A percentile compares a stretch with the other conserved stretches of the same genome.
Conservation (phyloP, 2,113 vertebrate species). For the Bostrychus sinensis region DNA sequence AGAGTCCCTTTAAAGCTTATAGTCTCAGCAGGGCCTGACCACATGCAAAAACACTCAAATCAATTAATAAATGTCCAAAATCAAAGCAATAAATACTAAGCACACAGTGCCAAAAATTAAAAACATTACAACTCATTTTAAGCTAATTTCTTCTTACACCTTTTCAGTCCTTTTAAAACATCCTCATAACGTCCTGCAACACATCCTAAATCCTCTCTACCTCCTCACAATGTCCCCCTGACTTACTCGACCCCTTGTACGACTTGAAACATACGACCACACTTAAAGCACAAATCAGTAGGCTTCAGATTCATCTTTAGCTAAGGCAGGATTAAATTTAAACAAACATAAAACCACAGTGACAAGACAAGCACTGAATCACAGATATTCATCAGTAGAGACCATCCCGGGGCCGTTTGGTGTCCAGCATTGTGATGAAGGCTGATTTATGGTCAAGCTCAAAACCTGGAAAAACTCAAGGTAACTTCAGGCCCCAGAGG, state of each 20-base stretch:
- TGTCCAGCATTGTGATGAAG: constrained; percentile 75
- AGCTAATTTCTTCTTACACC: constrained; percentile 13
- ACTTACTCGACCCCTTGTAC: constrained; percentile 41
- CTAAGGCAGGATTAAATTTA: constrained; percentile 50
- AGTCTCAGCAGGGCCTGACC: constrained; percentile 67
- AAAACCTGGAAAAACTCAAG: constrained; percentile 12
- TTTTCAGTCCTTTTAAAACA: background rate
- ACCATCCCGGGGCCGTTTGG: constrained; percentile 54
- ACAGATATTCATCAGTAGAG: constrained; percentile 68
- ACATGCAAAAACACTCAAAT: constrained; percentile 32
- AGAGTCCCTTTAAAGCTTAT: constrained; percentile 61
- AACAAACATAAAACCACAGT: constrained; percentile 63
- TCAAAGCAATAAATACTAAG: constrained; percentile 71
- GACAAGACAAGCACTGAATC: constrained; percentile 65
- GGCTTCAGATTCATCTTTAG: constrained; percentile 49
- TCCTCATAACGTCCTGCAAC: background rate
- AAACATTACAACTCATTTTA: constrained; percentile 33
- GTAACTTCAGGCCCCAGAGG: constrained; percentile 15
- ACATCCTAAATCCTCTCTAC: constrained; percentile 5
- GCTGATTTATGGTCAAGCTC: constrained; percentile 54
- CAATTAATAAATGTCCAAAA: constrained; percentile 37
- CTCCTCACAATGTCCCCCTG: background rate
- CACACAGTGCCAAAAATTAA: constrained; percentile 73
- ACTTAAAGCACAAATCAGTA: constrained; percentile 67
- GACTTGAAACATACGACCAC: constrained; percentile 20